Evolutionary conservation across 2,888 invertebrate genomes (phyloP), one percentile per base, ranked within the genome.

Genomic region (Crossocerus cetratus): DNA sequence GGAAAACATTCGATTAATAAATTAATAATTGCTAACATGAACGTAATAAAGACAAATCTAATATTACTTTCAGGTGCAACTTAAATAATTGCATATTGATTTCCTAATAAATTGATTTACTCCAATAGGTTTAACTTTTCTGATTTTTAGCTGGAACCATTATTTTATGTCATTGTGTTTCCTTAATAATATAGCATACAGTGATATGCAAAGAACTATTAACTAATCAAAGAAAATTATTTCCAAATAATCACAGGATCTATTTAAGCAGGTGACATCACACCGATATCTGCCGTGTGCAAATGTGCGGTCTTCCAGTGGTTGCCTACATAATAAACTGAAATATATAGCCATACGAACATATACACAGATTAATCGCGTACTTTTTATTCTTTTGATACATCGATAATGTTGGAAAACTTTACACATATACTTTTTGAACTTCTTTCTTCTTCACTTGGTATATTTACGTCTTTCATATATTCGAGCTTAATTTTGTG

Each of bases 231-330:
- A 85, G 81, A 85, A 86, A 85, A 82, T 87, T 87, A 81, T 87
- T 89, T 86, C 83, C 86, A 89, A 90, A 90, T 90, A 89, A 89
- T 88, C 89, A 87, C 88, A 90, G 88, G 88, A 86, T 88, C 88
- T 89, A 87, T 87, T 86, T 86, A 88, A 91, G 91, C 90, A 88
- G 89, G 87, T 84, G 88, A 87, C 88, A 85, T 87, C 89, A 86
- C 86, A 87, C 84, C 86, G 83, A 88, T 86, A 85, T 86, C 84
- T 86, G 87, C 86, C 84, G 86, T 86, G 85, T 84, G 85, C 86
- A 86, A 85, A 84, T 82, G 84, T 84, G 86, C 87, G 83, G 86
- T 82, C 87, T 86, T 83, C 88, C 86, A 87, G 86, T 87, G 87
- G 86, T 89, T 88, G 80, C 82, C 86, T 82, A 86, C 86, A n/a